phyloP scores from a whole-genome alignment of 2,888 invertebrate species.

The Agrochola lota region DNA sequence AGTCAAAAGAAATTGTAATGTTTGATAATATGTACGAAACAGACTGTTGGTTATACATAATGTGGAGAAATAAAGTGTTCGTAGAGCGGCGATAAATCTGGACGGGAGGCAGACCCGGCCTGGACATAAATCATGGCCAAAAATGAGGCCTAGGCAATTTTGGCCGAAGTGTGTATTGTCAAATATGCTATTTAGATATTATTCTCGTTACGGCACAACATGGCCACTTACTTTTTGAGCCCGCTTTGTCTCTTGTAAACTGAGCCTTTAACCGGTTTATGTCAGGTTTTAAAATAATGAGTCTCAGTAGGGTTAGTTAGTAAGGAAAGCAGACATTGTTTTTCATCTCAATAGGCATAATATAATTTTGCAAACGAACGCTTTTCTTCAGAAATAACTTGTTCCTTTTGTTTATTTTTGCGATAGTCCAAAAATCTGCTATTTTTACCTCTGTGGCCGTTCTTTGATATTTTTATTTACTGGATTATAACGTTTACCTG shows the following conservation, averaged over 20 bases:
- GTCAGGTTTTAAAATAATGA: slow-evolving; percentile 49
- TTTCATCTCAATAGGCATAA: neutral
- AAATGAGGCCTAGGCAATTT: slow-evolving; percentile 63
- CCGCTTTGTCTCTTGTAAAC: slow-evolving; percentile 37
- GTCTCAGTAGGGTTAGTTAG: slow-evolving; percentile 20
- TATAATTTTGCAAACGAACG: neutral
- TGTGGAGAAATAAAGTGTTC: slow-evolving; percentile 58
- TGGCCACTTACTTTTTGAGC: slow-evolving; percentile 54
- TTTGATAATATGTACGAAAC: slow-evolving; percentile 52
- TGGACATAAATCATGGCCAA: slow-evolving; percentile 60
- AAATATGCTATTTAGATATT: slow-evolving; percentile 59
- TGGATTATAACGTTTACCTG: neutral
- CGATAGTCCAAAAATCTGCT: neutral
- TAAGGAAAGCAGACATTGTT: slow-evolving; percentile 2
- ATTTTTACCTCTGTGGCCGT: neutral
- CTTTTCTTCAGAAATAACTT: neutral
- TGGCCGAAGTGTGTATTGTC: slow-evolving; percentile 54
- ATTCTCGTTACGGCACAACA: slow-evolving; percentile 53
- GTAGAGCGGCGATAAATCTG: slow-evolving; percentile 57
- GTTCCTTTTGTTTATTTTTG: slow-evolving; percentile 1
- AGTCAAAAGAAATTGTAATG: slow-evolving; percentile 16
- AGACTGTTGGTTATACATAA: slow-evolving; percentile 49
- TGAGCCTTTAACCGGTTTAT: slow-evolving; percentile 42
- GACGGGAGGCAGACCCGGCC: slow-evolving; percentile 40
- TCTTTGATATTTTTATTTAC: neutral